Evolutionary conservation across 2,113 vertebrate species (phyloP).

Genomic region (Paratilapia polleni): DNA sequence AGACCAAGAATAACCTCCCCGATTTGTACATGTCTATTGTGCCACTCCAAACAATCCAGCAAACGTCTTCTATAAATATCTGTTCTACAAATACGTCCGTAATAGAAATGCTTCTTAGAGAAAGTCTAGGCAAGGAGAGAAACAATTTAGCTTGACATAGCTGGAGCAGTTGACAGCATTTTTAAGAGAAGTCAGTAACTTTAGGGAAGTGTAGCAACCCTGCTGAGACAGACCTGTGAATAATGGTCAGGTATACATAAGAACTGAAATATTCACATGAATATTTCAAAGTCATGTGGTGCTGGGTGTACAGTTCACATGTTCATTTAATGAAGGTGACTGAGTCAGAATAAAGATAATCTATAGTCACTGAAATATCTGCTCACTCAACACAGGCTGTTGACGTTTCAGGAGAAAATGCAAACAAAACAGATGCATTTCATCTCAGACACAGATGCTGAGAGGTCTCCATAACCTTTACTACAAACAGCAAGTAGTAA

Average conservation of each 20-base stretch:
- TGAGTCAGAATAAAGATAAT: background rate
- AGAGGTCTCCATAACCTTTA: slow-evolving; percentile 43
- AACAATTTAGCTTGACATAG: background rate
- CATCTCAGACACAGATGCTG: slow-evolving; percentile 9
- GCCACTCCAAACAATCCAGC: background rate
- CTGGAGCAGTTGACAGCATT: background rate
- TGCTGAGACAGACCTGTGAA: slow-evolving; percentile 1
- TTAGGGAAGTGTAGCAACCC: background rate
- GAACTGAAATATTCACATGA: slow-evolving; percentile 32
- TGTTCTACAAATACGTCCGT: background rate
- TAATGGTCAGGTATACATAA: slow-evolving; percentile 11
- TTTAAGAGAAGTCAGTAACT: background rate
- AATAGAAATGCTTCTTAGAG: background rate
- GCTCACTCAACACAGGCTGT: background rate
- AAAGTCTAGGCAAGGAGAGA: background rate
- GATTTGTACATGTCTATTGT: background rate
- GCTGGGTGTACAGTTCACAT: background rate
- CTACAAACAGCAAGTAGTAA: background rate
- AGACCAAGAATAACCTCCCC: background rate
- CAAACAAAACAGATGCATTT: slow-evolving; percentile 28
- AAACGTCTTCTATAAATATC: background rate
- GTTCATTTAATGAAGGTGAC: slow-evolving; percentile 18
- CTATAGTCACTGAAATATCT: background rate
- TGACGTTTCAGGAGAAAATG: slow-evolving; percentile 3
- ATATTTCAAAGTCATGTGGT: slow-evolving; percentile 29